Evolutionary conservation across 2,888 invertebrate genomes (phyloP), one percentile per base, ranked within the genome.

Genomic region (Acrobasis repandana): DNA sequence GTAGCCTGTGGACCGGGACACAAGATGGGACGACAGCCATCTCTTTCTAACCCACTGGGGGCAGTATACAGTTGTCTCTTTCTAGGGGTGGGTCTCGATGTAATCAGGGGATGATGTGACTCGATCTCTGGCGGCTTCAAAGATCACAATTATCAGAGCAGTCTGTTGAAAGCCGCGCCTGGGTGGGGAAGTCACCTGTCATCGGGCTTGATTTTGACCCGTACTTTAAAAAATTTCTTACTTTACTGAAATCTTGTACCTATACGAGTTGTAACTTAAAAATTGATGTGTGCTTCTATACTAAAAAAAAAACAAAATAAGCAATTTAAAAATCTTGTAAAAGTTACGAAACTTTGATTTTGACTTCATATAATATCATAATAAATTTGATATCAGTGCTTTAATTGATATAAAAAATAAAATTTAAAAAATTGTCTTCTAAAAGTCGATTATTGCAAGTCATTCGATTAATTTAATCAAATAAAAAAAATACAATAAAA

Each of bases 21-120:
- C 94, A 94, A 94, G 94, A 94, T 94, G 94, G 94, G 94, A 90
- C 90, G 88, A 81, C 90, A 77, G 72, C 89, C 72, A 74, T 85
- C 87, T 79, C 86, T 18, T 75, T 92, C 79, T 36, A 77, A 61
- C 85, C 9, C 64, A 14, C 47, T 1, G 11, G 5, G 5, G n/a
- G 33, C 48, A 10, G 18, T 36, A 51, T 76, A 67, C 64, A 57
- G 61, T 78, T 69, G 63, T 88, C 88, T 74, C 83, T 61, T 75
- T 86, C 86, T 78, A 82, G 88, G 92, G 92, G 91, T 90, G 92
- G 92, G 86, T 73, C 91, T 87, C 83, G 80, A 86, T 90, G 90
- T 91, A 92, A 91, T 91, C 89, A 92, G 92, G 93, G 92, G 92
- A 92, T 91, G 90, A 91, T 86, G 89, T 90, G 91, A 92, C 91